These are phyloP conservation scores for Triops longicaudatus DNA, from an alignment of 1,140 invertebrate genomes.

Conservation along the genomic window DNA sequence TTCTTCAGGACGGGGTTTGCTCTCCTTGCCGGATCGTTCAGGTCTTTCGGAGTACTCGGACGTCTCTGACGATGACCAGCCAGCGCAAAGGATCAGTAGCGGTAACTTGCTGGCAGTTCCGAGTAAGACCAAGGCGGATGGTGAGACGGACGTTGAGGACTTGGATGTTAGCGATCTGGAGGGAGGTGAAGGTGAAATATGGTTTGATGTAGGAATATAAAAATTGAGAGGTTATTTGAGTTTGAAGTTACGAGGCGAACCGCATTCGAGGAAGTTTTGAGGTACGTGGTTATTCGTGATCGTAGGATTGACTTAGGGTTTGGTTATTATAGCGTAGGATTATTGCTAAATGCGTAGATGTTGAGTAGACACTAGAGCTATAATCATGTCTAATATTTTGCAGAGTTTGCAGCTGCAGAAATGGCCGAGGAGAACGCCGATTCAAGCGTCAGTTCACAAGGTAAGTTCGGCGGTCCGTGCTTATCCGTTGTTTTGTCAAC, in stretches of 20 bases:
- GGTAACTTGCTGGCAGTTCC: not conserved
- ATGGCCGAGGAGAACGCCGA: not conserved
- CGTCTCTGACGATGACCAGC: constrained; percentile 30
- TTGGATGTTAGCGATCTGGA: constrained; percentile 44
- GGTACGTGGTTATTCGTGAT: not conserved
- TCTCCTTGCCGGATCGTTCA: not conserved
- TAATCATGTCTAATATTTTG: not conserved
- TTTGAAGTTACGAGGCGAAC: not conserved
- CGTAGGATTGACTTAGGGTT: too few species aligned
- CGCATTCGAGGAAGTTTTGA: not conserved
- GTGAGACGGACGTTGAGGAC: constrained; percentile 46
- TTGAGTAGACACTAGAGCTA: not conserved
- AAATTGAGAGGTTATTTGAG: not conserved
- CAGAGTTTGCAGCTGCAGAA: constrained; percentile 7
- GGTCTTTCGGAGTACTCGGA: constrained; percentile 27
- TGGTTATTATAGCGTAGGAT: not conserved
- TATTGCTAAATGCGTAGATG: not conserved
- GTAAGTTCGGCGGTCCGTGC: not conserved
- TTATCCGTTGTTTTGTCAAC: not conserved
- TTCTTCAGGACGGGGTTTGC: constrained; percentile 18
- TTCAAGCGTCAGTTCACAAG: not conserved
- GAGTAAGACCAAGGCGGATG: constrained; percentile 9
- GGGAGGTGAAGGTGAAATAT: constrained; percentile 21
- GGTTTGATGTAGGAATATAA: not conserved
- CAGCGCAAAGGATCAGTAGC: not conserved